A percentile compares a stretch with the other conserved stretches of the same genome.
phyloP scores from a whole-genome alignment of 2,888 invertebrate genomes.

The Harpalus rufipes region DNA sequence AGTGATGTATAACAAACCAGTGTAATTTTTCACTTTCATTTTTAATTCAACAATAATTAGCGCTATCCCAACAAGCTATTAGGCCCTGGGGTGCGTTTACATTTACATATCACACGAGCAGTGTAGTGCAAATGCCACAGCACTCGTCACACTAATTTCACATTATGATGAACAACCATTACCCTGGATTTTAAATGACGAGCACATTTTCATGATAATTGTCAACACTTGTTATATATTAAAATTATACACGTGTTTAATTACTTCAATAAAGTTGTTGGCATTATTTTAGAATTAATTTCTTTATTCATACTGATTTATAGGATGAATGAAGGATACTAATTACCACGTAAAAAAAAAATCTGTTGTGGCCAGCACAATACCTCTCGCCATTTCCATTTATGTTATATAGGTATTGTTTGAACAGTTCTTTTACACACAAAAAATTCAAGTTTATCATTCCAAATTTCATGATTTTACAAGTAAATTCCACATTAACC shows the following conservation, averaged over 20 bases:
- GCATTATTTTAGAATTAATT: too few relatives aligned
- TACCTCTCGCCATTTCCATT: too few relatives aligned
- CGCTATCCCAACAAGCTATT: conserved; percentile 27
- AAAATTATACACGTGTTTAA: not conserved
- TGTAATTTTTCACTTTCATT: conserved; percentile 50
- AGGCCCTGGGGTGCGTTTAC: conserved; percentile 18
- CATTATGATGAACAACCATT: conserved; percentile 3
- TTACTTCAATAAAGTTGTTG: not conserved
- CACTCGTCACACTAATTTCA: conserved; percentile 40
- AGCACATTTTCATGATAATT: not conserved
- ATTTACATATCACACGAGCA: conserved; percentile 38
- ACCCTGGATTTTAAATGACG: not conserved
- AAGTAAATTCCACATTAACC: too few relatives aligned
- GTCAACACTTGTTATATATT: conserved; percentile 2
- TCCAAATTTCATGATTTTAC: too few relatives aligned
- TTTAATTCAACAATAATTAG: conserved; percentile 45
- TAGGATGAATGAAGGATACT: too few relatives aligned
- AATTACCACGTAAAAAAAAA: too few relatives aligned
- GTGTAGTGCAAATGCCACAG: not conserved
- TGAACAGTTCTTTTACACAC: too few relatives aligned
- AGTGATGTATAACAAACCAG: conserved; percentile 39
- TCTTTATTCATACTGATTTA: too few relatives aligned
- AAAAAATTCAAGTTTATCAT: too few relatives aligned
- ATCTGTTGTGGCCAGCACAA: too few relatives aligned
- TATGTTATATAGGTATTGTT: too few relatives aligned